Evolutionary conservation across 2,888 invertebrate genomes (phyloP).

Genomic region (Cephonodes hylas): DNA sequence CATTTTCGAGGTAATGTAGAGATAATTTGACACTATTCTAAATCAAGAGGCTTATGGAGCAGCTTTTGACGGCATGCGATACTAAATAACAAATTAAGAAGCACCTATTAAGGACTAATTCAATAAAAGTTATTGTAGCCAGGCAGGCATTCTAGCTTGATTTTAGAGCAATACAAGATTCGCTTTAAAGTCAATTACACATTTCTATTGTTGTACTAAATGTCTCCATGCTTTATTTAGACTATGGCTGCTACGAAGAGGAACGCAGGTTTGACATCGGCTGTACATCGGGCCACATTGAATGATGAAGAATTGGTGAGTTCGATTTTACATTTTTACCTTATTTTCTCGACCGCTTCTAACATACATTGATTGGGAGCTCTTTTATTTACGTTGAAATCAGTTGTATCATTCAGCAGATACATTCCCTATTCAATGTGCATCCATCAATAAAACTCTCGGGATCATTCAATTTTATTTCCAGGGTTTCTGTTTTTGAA

Average conservation of each 20-base stretch:
- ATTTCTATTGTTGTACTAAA: neutral
- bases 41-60: slow-evolving; percentile 43
- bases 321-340: slow-evolving; percentile 23
- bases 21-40: slow-evolving; percentile 14
- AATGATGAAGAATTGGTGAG: slow-evolving; percentile 99
- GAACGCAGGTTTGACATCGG: slow-evolving; percentile 98
- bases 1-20: neutral
- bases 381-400: neutral
- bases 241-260: slow-evolving; percentile 99
- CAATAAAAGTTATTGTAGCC: slow-evolving; percentile 1
- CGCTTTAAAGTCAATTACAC: neutral
- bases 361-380: neutral
- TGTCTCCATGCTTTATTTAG: slow-evolving; percentile 74
- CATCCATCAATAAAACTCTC: neutral
- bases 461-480: neutral
- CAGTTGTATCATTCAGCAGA: neutral
- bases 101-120: slow-evolving; percentile 2
- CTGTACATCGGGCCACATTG: slow-evolving; percentile 97
- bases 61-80: slow-evolving; percentile 60
- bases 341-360: neutral
- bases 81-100: slow-evolving; percentile 22
- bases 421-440: neutral
- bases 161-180: slow-evolving; percentile 11
- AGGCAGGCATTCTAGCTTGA: slow-evolving; percentile 12
- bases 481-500: too few relatives aligned